Conservation (phyloP, 2,888 invertebrate species). For the Tetramorium bicarinatum region DNA sequence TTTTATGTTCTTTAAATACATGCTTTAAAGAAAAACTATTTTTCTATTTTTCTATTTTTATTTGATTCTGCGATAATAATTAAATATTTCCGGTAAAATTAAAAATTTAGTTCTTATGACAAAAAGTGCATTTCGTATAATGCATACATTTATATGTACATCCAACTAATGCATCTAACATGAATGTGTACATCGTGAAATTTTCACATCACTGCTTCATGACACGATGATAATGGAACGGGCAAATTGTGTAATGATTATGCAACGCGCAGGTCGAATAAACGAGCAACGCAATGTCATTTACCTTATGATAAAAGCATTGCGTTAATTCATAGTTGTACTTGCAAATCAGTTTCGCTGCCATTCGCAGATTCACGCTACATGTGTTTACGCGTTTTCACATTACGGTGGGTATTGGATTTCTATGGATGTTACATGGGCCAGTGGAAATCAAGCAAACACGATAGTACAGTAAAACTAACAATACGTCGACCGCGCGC, state of each 20-base stretch:
- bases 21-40: neutral
- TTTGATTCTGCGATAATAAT: neutral
- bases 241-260: neutral
- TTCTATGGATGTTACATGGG: constrained; percentile 50
- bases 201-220: neutral
- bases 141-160: neutral
- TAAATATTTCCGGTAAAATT: neutral
- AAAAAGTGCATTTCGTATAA: neutral
- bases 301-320: constrained; percentile 45
- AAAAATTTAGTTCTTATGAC: neutral
- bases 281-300: constrained; percentile 36
- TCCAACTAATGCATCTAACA: neutral
- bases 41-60: neutral
- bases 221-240: neutral
- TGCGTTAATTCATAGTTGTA: constrained; percentile 42
- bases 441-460: constrained; percentile 62
- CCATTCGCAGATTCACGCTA: constrained; percentile 40
- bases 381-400: constrained; percentile 42
- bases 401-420: constrained; percentile 58
- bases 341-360: constrained; percentile 52
- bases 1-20: neutral
- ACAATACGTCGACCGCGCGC: constrained; percentile 42
- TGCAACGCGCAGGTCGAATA: neutral
- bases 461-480: constrained; percentile 53
- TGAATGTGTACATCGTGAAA: neutral